Conservation (phyloP, 1,140 invertebrate genomes). For the Eubasilissa regina region DNA sequence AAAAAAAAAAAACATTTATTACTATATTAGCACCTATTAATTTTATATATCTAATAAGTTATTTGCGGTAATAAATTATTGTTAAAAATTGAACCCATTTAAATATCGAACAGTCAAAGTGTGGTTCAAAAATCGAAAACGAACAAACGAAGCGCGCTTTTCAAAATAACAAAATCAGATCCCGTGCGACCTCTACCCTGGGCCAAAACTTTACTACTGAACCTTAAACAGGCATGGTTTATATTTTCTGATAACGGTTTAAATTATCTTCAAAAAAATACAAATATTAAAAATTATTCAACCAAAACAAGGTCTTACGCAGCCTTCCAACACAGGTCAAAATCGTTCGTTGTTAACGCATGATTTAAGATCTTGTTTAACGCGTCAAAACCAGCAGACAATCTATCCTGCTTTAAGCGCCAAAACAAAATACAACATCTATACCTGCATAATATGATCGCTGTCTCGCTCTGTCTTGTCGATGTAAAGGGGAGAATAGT, state of each 20-base stretch:
- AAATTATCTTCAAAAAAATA: conserved; percentile 30
- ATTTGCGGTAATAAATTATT: too few relatives aligned
- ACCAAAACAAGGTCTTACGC: not conserved
- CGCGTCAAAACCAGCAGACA: conserved; percentile 35
- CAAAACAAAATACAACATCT: conserved; percentile 53
- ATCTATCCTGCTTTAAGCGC: conserved; percentile 56
- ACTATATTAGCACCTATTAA: too few relatives aligned
- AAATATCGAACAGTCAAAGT: conserved; percentile 7
- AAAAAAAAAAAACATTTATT: too few relatives aligned
- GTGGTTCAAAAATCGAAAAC: conserved; percentile 31
- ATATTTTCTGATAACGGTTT: conserved; percentile 56
- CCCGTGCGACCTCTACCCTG: conserved; percentile 47
- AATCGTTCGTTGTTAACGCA: not conserved
- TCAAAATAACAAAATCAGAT: conserved; percentile 36
- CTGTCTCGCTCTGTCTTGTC: conserved; percentile 15
- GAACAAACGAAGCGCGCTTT: conserved; percentile 35
- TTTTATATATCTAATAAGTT: too few relatives aligned
- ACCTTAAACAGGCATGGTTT: conserved; percentile 49
- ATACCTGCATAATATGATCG: conserved; percentile 37
- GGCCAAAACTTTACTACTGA: conserved; percentile 56
- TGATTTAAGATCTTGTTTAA: conserved; percentile 37
- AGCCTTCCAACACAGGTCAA: not conserved
- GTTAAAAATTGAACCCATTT: not conserved
- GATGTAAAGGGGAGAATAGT: not conserved
- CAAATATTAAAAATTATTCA: not conserved